Conservation (phyloP, 1,140 invertebrate species). For the Amphibalanus amphitrite region DNA sequence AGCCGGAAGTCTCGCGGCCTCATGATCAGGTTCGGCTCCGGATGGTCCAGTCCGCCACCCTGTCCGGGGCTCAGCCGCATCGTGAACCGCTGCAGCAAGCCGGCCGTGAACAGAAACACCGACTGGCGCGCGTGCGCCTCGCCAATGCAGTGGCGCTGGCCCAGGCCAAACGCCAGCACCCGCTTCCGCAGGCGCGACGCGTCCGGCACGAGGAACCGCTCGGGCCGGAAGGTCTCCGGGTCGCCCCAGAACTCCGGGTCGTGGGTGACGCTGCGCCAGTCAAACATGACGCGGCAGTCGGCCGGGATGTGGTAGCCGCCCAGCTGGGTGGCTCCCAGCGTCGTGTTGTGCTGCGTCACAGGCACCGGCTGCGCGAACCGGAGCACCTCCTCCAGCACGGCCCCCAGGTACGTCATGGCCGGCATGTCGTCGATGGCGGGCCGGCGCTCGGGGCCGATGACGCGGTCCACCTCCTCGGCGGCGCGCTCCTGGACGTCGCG, state of each 20-base stretch:
- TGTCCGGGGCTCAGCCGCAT: not conserved
- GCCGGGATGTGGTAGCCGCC: conserved; percentile 19
- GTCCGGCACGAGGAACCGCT: conserved; percentile 23
- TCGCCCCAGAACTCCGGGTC: conserved; percentile 34
- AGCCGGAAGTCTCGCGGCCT: not conserved
- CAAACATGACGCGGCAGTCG: conserved; percentile 44
- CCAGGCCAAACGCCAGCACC: not conserved
- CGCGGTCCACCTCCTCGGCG: conserved; percentile 53
- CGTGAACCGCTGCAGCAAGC: not conserved
- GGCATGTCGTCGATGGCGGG: conserved; percentile 46
- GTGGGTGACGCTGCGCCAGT: conserved; percentile 45
- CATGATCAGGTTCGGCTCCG: not conserved
- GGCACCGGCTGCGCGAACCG: conserved; percentile 63
- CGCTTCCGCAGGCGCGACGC: not conserved
- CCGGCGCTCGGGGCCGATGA: conserved; percentile 22
- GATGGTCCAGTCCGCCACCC: too few relatives aligned
- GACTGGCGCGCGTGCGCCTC: not conserved
- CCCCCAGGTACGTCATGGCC: conserved; percentile 61
- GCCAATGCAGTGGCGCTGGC: not conserved
- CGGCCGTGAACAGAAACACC: not conserved
- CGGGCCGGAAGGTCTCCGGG: conserved; percentile 25
- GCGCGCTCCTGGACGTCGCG: conserved; percentile 62
- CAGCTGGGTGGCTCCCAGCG: conserved; percentile 8
- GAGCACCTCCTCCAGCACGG: conserved; percentile 57
- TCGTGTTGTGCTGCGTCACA: conserved; percentile 28